phyloP scores from a whole-genome alignment of 2,888 invertebrate species.

The Watsonalla binaria region DNA sequence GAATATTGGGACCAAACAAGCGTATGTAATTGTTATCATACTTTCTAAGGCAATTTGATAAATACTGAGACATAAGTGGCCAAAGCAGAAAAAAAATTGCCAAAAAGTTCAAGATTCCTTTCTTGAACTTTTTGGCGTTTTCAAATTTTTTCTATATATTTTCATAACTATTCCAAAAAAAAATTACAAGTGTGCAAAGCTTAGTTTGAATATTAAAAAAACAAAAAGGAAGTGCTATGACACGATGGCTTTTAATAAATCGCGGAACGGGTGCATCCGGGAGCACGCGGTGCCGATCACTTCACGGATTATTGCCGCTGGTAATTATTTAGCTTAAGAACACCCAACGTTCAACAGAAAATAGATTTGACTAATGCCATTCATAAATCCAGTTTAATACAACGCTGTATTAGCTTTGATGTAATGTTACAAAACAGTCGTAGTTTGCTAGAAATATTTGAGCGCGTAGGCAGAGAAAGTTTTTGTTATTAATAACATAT shows the following conservation, averaged over 20 bases:
- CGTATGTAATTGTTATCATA: too few relatives aligned
- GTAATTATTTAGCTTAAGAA: conserved; percentile 52
- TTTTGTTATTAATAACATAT: background rate
- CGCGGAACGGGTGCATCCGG: conserved; percentile 36
- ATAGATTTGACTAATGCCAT: conserved; percentile 28
- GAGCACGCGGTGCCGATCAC: conserved; percentile 34
- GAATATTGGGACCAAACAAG: too few relatives aligned
- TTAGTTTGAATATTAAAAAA: conserved; percentile 25
- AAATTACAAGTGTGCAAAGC: conserved; percentile 5
- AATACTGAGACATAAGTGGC: too few relatives aligned
- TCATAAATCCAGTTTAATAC: conserved; percentile 5
- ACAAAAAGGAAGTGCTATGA: conserved; percentile 28
- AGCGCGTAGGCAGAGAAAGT: background rate
- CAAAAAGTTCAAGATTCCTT: too few relatives aligned
- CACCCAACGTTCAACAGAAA: conserved; percentile 40
- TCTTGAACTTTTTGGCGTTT: too few relatives aligned
- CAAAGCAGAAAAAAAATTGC: too few relatives aligned
- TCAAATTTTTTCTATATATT: too few relatives aligned
- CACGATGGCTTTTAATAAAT: conserved; percentile 36
- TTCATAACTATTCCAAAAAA: background rate
- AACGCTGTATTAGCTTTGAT: background rate
- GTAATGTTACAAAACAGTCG: background rate
- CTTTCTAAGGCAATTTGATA: too few relatives aligned
- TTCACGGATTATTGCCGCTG: conserved; percentile 68
- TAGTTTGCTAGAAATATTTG: background rate